Conservation (phyloP, 1,140 invertebrate species). For the Uloborus diversus region DNA sequence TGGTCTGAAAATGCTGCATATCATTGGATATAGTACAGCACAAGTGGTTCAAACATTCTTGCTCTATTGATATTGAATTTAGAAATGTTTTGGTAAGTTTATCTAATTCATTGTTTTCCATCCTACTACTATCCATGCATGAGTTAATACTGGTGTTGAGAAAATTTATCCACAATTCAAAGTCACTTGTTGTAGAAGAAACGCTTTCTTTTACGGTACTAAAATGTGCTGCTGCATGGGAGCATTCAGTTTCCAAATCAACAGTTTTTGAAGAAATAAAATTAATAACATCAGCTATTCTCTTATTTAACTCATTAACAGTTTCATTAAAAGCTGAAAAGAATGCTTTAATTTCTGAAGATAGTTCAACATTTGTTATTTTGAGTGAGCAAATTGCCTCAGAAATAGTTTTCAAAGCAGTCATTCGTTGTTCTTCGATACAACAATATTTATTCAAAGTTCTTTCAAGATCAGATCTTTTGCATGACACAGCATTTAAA, state of each 20-base stretch:
- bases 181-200: not conserved
- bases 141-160: not conserved
- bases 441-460: not conserved
- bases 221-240: not conserved
- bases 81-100: not conserved
- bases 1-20: not conserved
- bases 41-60: not conserved
- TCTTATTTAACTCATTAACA: not conserved
- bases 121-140: too few relatives aligned
- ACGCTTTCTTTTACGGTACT: not conserved
- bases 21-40: not conserved
- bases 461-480: not conserved
- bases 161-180: conserved; percentile 2
- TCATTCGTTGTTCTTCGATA: not conserved
- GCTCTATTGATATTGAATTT: too few relatives aligned
- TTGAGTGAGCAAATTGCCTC: not conserved
- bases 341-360: not conserved
- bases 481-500: not conserved
- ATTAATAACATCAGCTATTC: too few relatives aligned
- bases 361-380: not conserved
- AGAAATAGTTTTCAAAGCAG: not conserved
- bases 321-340: not conserved
- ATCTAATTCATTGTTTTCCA: not conserved
- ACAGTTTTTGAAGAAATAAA: not conserved
- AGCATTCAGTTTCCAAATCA: not conserved